phyloP scores from a whole-genome alignment of 2,797 vertebrate genomes.

The Momotus momota region DNA sequence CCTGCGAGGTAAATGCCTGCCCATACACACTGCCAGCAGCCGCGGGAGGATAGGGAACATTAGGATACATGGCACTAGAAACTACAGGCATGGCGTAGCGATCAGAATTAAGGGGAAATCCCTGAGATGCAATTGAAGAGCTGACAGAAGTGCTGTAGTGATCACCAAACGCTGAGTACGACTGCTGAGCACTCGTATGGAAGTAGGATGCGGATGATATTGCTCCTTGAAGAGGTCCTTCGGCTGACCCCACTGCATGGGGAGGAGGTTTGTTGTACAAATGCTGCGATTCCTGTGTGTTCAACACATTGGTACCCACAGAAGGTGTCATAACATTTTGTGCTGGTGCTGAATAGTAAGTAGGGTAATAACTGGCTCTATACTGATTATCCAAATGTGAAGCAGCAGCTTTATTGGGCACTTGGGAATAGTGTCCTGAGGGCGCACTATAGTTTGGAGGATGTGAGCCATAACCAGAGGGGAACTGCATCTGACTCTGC shows the following conservation, averaged over 20 bases:
- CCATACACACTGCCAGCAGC: slow-evolving; percentile 84
- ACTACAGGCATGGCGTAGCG: slow-evolving; percentile 68
- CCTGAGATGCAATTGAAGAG: slow-evolving; percentile 83
- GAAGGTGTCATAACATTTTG: slow-evolving; percentile 73
- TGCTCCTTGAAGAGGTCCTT: slow-evolving; percentile 73
- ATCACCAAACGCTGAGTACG: slow-evolving; percentile 73
- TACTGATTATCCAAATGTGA: slow-evolving; percentile 82
- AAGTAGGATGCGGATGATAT: slow-evolving; percentile 70
- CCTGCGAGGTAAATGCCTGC: slow-evolving; percentile 82
- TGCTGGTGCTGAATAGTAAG: slow-evolving; percentile 80
- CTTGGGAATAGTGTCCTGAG: slow-evolving; percentile 82
- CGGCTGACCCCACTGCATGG: slow-evolving; percentile 22
- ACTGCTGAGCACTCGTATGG: slow-evolving; percentile 81
- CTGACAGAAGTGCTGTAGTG: slow-evolving; percentile 74
- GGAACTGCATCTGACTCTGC: slow-evolving; percentile 82
- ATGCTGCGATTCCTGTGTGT: slow-evolving; percentile 74
- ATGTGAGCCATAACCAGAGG: slow-evolving; percentile 81
- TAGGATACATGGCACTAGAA: slow-evolving; percentile 81
- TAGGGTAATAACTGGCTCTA: slow-evolving; percentile 83
- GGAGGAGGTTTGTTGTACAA: slow-evolving; percentile 74
- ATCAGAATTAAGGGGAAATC: slow-evolving; percentile 83
- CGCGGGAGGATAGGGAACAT: slow-evolving; percentile 85
- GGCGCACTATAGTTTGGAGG: slow-evolving; percentile 81
- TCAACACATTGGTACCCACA: slow-evolving; percentile 73
- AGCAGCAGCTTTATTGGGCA: slow-evolving; percentile 83